Evolutionary conservation across 2,797 vertebrate genomes (phyloP), one percentile per base, ranked within the genome.

Genomic region (Galago senegalensis): DNA sequence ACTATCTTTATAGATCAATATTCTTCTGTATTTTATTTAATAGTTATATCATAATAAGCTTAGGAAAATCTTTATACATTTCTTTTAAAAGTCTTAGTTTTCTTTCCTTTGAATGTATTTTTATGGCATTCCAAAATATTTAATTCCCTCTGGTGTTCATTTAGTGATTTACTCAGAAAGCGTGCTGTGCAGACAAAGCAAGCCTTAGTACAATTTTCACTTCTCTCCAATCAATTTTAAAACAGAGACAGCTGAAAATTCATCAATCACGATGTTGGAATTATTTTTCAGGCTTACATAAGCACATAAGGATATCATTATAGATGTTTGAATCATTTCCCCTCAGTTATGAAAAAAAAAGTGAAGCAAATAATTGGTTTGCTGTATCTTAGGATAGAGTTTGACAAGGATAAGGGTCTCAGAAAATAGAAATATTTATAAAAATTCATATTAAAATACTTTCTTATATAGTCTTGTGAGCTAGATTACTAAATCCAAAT

Each of bases 201-300:
- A 58, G n/a, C 91, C 65, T 23, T 81, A 93, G 61, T 95, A 92
- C 0, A 89, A 95, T 93, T 97, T 97, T 91, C 27, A 87, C 67
- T 97, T 96, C 40, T 94, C 65, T 87, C 34, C 61, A 96, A 96
- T 94, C 97, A 97, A 96, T 97, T 96, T 96, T 96, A 89, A 97
- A 96, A 95, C 25, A 29, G 65, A 95, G 92, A 94, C 40, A 91
- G 81, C 70, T 92, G 46, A n/a, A 96, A 95, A 97, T 93, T 96
- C 85, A 95, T 97, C 90, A 97, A 31, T 96, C 87, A 91, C 84
- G n/a, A 91, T 70, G 63, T 58, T 95, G 60, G 60, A 92, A 93
- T 88, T 70, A 92, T 73, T 93, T 93, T 96, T 95, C 82, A 91
- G 70, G 69, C 82, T 97, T 93, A 94, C 46, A 81, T 56, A 46